A percentile compares a stretch with the other conserved stretches of the same genome.
Evolutionary conservation across 1,140 invertebrate genomes (phyloP).

Genomic region (Drepana arcuata): DNA sequence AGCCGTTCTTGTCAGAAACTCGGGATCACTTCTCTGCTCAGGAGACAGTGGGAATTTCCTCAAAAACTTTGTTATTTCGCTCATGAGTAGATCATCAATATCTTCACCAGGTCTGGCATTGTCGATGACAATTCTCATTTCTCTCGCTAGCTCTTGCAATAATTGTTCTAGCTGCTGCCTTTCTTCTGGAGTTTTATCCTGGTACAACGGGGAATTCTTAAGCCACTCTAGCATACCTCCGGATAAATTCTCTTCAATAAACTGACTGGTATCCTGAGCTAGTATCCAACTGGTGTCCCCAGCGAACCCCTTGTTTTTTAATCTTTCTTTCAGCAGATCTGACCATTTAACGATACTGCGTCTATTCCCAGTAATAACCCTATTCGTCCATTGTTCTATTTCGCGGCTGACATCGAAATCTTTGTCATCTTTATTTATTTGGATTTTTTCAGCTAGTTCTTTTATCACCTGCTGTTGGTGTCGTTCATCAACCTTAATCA

Average conservation of each 20-base stretch:
- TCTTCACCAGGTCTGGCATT: background rate
- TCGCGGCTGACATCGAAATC: background rate
- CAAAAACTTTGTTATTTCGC: conserved; percentile 3
- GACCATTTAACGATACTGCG: background rate
- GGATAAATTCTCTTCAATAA: conserved; percentile 4
- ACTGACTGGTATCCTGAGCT: conserved; percentile 1
- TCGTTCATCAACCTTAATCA: background rate
- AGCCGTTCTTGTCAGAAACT: background rate
- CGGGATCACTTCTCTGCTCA: background rate
- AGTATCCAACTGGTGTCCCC: background rate
- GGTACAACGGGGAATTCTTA: conserved; percentile 2
- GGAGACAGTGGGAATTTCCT: conserved; percentile 3
- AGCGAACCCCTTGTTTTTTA: conserved; percentile 1
- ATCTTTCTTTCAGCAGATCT: background rate
- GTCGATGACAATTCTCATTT: background rate
- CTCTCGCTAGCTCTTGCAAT: conserved; percentile 2
- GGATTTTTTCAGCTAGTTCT: conserved; percentile 3
- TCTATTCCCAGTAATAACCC: background rate
- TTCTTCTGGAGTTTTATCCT: background rate
- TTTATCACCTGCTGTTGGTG: background rate
- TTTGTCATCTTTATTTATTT: background rate
- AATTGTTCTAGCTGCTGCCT: background rate
- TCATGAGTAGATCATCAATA: background rate
- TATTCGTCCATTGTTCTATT: background rate
- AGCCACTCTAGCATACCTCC: conserved; percentile 4